Evolutionary conservation across 35 echinoderm and acorn worm genomes (phyloP), one percentile per base, ranked within the genome.

Genomic region (Stichopus chloronotus): DNA sequence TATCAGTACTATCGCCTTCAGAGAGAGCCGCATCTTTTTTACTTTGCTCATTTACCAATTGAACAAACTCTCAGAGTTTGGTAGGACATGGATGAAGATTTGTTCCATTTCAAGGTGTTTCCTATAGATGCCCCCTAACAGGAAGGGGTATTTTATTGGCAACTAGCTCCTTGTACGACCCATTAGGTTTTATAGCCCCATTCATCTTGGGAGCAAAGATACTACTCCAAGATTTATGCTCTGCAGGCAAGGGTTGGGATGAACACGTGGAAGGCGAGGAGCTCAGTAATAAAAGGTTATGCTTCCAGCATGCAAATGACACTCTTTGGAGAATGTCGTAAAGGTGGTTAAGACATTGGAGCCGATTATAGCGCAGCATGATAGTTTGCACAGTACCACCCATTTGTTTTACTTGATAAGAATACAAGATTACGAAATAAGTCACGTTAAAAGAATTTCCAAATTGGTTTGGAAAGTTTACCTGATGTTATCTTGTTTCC

Each of bases 51-150:
- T 10, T 57, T 90, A 53, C 93, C 92, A 56, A 82, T 58, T 5
- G 91, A 95, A 53, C 84, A 90, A 92, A 81, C 56, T 25, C 94
- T 92, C 14, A 90, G 94, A 57, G 61, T 95, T 0, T 78, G 68
- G 60, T 92, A 79, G 94, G 55, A 91, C 25, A 76, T 91, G 52
- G 81, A 87, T 3, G 43, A 11, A 53, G 90, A 95, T 78, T n/a
- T 7, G 17, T 95, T 95, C 60, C 24, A 43, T 4, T 91, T 91
- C 88, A 91, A 88, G 57, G 57, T 63, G 17, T 12, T 21, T 2
- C 12, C 56, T 5, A 57, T 56, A 16, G 81, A 84, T 57, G 56
- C n/a, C 5, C 76, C n/a, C 30, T 10, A 6, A 82, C 78, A 3
- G 5, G 78, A 61, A 79, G 91, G 22, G 77, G 91, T 25, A 79